phyloP scores from a whole-genome alignment of 2,888 invertebrate species.

The Resseliella maxima region DNA sequence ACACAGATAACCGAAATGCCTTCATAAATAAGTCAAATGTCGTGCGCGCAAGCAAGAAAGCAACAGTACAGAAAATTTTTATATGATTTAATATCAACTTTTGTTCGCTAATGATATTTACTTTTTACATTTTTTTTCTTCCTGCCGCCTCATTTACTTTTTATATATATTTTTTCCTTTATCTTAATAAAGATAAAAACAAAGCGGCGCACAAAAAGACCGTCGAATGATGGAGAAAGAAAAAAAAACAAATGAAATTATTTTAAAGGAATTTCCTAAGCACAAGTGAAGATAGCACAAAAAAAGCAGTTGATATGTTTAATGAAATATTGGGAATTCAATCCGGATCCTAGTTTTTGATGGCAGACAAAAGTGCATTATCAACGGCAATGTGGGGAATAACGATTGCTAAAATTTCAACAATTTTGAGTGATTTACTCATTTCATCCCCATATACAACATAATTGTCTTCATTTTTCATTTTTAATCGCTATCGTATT shows the following conservation, averaged over 20 bases:
- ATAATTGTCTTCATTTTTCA: constrained; percentile 5
- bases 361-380: neutral
- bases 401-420: neutral
- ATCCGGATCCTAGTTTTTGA: neutral
- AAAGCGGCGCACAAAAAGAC: constrained; percentile 8
- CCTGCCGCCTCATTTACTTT: neutral
- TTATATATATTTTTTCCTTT: neutral
- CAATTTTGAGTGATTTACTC: constrained; percentile 4
- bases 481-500: constrained; percentile 2
- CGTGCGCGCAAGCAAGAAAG: neutral
- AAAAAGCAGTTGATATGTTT: neutral
- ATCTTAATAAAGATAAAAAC: constrained; percentile 39
- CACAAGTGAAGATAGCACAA: neutral
- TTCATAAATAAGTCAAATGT: constrained; percentile 54
- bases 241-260: neutral
- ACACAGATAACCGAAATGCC: constrained; percentile 32
- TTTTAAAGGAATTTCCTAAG: neutral
- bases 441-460: neutral
- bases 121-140: too few relatives aligned
- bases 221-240: neutral
- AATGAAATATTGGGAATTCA: constrained; percentile 45
- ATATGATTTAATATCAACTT: constrained; percentile 49
- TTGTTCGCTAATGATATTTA: constrained; percentile 55
- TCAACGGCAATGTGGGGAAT: neutral
- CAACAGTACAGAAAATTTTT: neutral